Conservation (phyloP, 2,113 vertebrate genomes). For the Grammomys dolichurus region DNA sequence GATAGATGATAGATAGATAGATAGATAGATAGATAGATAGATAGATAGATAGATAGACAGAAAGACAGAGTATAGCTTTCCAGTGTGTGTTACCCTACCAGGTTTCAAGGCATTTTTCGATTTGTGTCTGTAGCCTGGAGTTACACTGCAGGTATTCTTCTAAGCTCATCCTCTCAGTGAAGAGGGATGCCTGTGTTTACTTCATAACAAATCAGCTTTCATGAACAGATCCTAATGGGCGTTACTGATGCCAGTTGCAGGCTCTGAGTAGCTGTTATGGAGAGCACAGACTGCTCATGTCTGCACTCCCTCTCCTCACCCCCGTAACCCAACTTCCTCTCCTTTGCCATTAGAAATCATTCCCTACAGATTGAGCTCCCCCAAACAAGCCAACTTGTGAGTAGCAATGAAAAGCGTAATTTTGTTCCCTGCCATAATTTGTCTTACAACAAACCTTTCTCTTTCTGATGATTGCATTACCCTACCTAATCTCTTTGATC, state of each 20-base stretch:
- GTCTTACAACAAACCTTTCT: slow-evolving; percentile 7
- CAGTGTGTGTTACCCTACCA: neutral
- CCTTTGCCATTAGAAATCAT: slow-evolving; percentile 59
- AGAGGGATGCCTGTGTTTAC: slow-evolving; percentile 32
- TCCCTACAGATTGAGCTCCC: slow-evolving; percentile 30
- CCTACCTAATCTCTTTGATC: slow-evolving; percentile 56
- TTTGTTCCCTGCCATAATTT: slow-evolving; percentile 59
- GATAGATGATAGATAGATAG: neutral
- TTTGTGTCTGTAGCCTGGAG: neutral
- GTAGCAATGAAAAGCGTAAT: slow-evolving; percentile 54
- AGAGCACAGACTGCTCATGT: neutral
- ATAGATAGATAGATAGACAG: too few relatives aligned
- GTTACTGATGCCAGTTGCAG: neutral
- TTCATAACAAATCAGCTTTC: slow-evolving; percentile 58
- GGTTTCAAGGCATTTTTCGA: slow-evolving; percentile 11
- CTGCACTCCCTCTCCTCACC: neutral
- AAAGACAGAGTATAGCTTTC: neutral
- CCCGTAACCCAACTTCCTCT: neutral
- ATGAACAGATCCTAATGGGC: neutral
- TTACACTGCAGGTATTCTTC: neutral
- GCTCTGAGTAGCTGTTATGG: neutral
- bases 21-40: too few relatives aligned
- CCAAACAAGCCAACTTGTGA: slow-evolving; percentile 59
- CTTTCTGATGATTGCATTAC: neutral
- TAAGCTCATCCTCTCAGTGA: neutral